Evolutionary conservation across 2,797 vertebrate genomes (phyloP).

Genomic region (Pantherophis alleghaniensis): DNA sequence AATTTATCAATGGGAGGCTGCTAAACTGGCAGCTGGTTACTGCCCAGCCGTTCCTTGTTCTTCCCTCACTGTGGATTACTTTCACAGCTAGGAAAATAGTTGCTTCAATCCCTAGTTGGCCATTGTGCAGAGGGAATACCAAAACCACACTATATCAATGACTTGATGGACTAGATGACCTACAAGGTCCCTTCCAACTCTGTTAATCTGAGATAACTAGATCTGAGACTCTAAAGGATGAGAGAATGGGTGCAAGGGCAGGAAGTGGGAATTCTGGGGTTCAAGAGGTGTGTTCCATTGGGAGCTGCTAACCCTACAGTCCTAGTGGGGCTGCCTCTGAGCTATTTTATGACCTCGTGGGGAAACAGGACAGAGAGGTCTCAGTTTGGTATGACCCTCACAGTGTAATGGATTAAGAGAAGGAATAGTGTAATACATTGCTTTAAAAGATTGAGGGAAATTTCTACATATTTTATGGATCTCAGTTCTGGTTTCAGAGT

Average conservation of each 20-base stretch:
- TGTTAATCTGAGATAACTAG: no score
- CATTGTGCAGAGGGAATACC: neutral
- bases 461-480: neutral
- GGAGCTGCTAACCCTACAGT: neutral
- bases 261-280: neutral
- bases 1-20: neutral
- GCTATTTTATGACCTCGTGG: neutral
- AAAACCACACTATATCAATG: neutral
- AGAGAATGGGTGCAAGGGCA: neutral
- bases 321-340: neutral
- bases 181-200: no score
- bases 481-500: neutral
- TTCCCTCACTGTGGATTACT: neutral
- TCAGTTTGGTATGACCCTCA: neutral
- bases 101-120: neutral
- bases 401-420: neutral
- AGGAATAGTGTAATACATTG: neutral
- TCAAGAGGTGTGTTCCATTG: neutral
- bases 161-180: neutral
- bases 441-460: neutral
- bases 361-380: neutral
- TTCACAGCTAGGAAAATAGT: neutral
- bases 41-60: neutral
- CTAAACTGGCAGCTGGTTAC: neutral
- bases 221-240: neutral